Evolutionary conservation across 2,113 vertebrate species (phyloP), one percentile per base, ranked within the genome.

Genomic region (Myiozetetes cayanensis): DNA sequence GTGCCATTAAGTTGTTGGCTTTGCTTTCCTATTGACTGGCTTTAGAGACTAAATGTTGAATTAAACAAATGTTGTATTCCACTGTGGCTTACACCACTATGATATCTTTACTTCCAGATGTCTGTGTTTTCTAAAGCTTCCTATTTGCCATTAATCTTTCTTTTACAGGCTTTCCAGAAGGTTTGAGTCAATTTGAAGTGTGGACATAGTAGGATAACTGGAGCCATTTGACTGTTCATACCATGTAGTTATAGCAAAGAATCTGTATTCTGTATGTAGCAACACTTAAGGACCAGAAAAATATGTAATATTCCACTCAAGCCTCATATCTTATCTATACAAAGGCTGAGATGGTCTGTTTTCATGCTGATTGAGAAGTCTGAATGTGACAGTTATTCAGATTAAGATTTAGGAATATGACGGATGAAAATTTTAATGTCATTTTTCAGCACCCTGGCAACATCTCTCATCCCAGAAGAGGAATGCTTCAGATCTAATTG

Each of bases 101-200:
- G 75, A 77, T 96, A 96, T 96, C 96, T 94, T 94, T 76, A 78
- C 70, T 96, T 94, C 96, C 96, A 97, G 94, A 95, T 97, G 94
- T 96, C 76, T 7, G 2, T 67, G 73, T 92, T 96, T 97, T 95
- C 80, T 94, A 82, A 97, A 95, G 88, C 83, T 89, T 92, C 66
- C 86, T 93, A 76, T 89, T 93, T 95, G 61, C 56, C 56, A 86
- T 95, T 90, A 92, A 97, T 95, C 90, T 95, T 93, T 86, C 56
- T 93, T 91, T 68, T 68, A 46, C 79, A 90, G 53, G 28, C 59
- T 94, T 96, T 90, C 47, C 70, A 92, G 73, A 55, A 70, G 14
- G 49, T 84, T 88, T 87, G 92, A 94, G 65, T 84, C 79, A 88
- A 39, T 89, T 56, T 94, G 83, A 90, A 89, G 89, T 81, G 61